Evolutionary conservation across 1,140 invertebrate species (phyloP), one percentile per base, ranked within the genome.

Genomic region (Dendrolimus kikuchii): DNA sequence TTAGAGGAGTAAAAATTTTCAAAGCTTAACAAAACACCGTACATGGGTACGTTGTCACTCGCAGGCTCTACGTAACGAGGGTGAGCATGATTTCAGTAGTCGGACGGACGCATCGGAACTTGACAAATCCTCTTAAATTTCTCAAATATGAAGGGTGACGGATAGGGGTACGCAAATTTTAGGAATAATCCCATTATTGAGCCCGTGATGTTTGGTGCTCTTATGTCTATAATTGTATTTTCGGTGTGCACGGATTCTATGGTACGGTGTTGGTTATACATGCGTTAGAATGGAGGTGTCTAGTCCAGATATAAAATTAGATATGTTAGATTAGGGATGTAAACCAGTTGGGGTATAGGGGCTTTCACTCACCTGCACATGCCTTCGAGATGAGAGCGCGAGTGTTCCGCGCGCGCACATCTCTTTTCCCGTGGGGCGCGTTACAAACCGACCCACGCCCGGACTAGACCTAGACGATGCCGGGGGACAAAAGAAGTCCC

Each of bases 121-220:
- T 64, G 59, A 68, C 61, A 71, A 66, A 72, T 70, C 63, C 70
- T 60, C 70, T 73, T 73, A 64, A 67, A 73, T 70, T 66, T 59
- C 62, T 60, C 60, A 58, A 69, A 66, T 59, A 51, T 64, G 36
- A 51, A 23, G 23, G 23, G 51, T 46, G 46, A 58, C 43, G 41
- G 49, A 23, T 23, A 23, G 56, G 49, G 56, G 59, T 61, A 60
- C 42, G 58, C 48, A 62, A 67, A 60, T 64, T 64, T 69, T 44
- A 44, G 56, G 59, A 49, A 61, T 71, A 66, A 66, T 71, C 63
- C 42, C 48, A 59, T 66, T 71, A 71, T 56, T 36, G 49, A 46
- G 10, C 38, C 44, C 46, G 7, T 45, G 23, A 53, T 46, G 51
- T 53, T 53, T 53, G 23, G 44, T 42, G 10, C 38, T 38, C 7